Evolutionary conservation across 2,113 vertebrate genomes (phyloP).

Genomic region (Microcebus jonahi): DNA sequence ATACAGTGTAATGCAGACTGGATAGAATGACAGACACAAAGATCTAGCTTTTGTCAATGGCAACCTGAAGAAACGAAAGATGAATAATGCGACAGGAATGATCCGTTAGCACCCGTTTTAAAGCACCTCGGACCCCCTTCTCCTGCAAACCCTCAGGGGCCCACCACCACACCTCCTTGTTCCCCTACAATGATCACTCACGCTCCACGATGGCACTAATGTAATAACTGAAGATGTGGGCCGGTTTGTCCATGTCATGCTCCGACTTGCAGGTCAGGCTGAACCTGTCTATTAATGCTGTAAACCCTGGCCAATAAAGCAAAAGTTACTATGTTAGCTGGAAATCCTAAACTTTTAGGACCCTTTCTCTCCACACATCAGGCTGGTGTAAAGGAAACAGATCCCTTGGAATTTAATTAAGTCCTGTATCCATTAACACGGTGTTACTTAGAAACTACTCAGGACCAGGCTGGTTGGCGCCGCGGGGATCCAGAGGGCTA

Average conservation of each 20-base stretch:
- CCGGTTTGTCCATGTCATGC: slow-evolving; percentile 30
- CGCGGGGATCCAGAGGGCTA: too few relatives aligned
- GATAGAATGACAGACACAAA: neutral
- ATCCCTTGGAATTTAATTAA: neutral
- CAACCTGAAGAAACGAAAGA: neutral
- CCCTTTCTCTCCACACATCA: neutral
- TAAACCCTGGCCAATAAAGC: slow-evolving; percentile 44
- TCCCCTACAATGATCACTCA: neutral
- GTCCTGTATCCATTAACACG: neutral
- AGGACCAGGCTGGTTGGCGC: neutral
- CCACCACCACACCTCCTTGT: neutral
- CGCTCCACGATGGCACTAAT: slow-evolving; percentile 57
- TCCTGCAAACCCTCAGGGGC: neutral
- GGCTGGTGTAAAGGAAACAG: neutral
- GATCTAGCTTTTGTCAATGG: neutral
- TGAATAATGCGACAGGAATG: neutral
- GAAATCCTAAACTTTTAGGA: neutral
- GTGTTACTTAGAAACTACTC: neutral
- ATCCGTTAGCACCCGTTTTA: neutral
- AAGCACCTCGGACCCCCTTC: neutral
- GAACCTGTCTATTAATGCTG: slow-evolving; percentile 56
- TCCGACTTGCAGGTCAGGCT: slow-evolving; percentile 35
- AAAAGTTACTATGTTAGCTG: neutral
- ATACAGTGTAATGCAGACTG: neutral
- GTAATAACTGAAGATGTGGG: slow-evolving; percentile 34